Base-by-base conservation (phyloP, 2,888 invertebrate genomes). In the Drosophila atroscutellata region DNA sequence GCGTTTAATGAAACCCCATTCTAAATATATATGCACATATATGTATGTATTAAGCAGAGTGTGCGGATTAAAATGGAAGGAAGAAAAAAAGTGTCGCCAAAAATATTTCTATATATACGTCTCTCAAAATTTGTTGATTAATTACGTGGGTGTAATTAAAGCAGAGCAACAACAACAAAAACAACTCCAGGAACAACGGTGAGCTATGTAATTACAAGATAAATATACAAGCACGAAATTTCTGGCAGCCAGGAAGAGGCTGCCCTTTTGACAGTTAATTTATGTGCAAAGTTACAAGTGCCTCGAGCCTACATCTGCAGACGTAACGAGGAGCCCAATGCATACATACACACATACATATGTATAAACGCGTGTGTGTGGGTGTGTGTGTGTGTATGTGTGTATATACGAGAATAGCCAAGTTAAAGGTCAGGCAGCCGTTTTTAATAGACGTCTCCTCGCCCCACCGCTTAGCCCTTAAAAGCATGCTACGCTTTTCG, bases 271-370 rank as follows among this genome's bases (percentile, higher is more conserved):
- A 73, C 90, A 86, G 90, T 89, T 86, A 89, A 86, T 89, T 86
- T 86, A 86, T 86, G 90, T 80, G 86, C 65, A 86, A 86, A 86
- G 89, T 89, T 86, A 82, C 86, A 86, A 87, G 90, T 87, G 90
- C 85, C 85, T 72, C 60, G 70, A 71, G 87, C 80, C 65, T 55
- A 79, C 75, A 45, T 49, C 67, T 67, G 56, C 51, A 47, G 47
- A 49, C 24, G 62, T 74, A 78, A 75, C 89, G 81, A 75, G 83
- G 75, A 83, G 57, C 15, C 30, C 7, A 30, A 37, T 45, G 71
- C 63, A 52, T 51, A 54, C 37, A 54, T 0, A 39, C 5, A 39
- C 13, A 57, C 37, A 62, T 1, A 47, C 30, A 69, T 18, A 54
- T 20, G 24, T 37, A 28, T 36, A 49, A 28, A 39, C 28, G 26